Evolutionary conservation across 2,888 invertebrate genomes (phyloP), one percentile per base, ranked within the genome.

Genomic region (Oxyteleia sp.): DNA sequence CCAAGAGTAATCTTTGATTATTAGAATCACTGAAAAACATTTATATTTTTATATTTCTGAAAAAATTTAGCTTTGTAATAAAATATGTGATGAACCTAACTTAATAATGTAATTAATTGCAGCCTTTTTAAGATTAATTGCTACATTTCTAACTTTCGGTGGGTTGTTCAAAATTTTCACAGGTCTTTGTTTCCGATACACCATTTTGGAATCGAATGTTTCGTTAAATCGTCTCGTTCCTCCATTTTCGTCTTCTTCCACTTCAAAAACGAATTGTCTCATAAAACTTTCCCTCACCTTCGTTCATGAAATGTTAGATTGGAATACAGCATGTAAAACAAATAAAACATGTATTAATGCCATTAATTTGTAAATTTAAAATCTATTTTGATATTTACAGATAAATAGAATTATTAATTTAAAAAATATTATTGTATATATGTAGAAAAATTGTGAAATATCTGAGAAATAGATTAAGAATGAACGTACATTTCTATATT

Each of bases 201-300:
- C 95, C 68, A 96, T 95, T 92, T 96, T 96, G 0, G 96, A 95
- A 90, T 96, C 96, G 90, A 95, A 96, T 15, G 95, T 95, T 91
- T 96, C 96, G 55, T 93, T 93, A 26, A 94, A 93, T 89, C 94
- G 95, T 85, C 95, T 95, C 0, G 79, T 93, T 88, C 91, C 94
- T 92, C 90, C 93, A 45, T 91, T 93, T 91, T 97, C 97, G 66
- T 97, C 97, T 26, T 96, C 96, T 90, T 97, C 97, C 66, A 97
- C 96, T 91, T 98, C 98, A 88, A 96, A 96, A 0, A 98, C 97
- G 93, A 99, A 99, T 93, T 99, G 99, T 5, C 99, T 95, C 97
- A 99, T 99, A 93, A 99, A 99, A 87, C 99, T 99, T 93, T 99
- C 99, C 43, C 99, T 96, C 2, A 98, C 97, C 96, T 97, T 53